These are phyloP conservation scores for Parus major DNA, from an alignment of 2,113 vertebrate genomes.

Conservation along the genomic window DNA sequence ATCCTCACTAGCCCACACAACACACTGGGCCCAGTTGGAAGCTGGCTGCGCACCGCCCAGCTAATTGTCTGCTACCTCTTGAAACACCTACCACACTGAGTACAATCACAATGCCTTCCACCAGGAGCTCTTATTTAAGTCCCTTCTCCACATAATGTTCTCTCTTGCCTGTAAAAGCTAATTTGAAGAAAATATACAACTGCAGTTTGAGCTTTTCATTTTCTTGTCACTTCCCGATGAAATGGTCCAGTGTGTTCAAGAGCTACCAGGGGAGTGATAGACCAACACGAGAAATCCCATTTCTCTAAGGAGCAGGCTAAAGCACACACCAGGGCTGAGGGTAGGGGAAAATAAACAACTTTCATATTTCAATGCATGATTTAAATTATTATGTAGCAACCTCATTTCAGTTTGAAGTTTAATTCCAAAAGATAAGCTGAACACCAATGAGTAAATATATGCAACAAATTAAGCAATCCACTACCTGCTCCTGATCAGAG, in stretches of 20 bases:
- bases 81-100: background rate
- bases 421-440: background rate
- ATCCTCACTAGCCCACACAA: background rate
- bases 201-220: background rate
- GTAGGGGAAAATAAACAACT: background rate
- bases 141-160: background rate
- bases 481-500: background rate
- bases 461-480: background rate
- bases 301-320: background rate
- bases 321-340: background rate
- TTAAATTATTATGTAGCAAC: background rate
- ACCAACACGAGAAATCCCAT: background rate
- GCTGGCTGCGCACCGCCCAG: background rate
- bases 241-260: background rate
- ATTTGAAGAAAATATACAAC: background rate
- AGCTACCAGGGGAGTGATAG: background rate
- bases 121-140: background rate
- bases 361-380: background rate
- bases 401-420: background rate
- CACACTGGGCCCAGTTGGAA: rapidly evolving
- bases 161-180: background rate
- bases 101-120: background rate
- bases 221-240: background rate
- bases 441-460: background rate
- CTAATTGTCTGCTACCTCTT: background rate